A percentile compares a stretch with the other conserved stretches of the same genome.
Evolutionary conservation across 2,888 invertebrate genomes (phyloP).

Genomic region (Lomographa bimaculata): DNA sequence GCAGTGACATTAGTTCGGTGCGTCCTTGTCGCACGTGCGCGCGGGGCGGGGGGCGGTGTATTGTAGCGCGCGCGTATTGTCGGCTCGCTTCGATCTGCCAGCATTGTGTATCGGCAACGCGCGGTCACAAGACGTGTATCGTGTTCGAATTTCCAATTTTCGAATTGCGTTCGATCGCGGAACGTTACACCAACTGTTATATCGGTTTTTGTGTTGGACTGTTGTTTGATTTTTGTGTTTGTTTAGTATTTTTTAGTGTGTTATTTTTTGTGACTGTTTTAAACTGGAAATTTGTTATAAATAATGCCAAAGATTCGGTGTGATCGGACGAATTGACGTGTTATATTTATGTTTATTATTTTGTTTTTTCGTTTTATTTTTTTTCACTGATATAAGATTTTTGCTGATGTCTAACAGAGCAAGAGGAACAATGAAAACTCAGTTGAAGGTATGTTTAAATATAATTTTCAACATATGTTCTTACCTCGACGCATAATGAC

Average conservation of each 20-base stretch:
- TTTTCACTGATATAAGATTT: slow-evolving; percentile 40
- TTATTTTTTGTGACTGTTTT: slow-evolving; percentile 43
- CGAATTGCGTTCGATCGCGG: slow-evolving; percentile 64
- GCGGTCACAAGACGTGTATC: slow-evolving; percentile 61
- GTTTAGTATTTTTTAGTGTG: slow-evolving; percentile 46
- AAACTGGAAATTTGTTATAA: slow-evolving; percentile 41
- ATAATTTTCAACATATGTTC: no score
- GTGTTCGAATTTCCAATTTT: slow-evolving; percentile 48
- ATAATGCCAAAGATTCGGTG: slow-evolving; percentile 75
- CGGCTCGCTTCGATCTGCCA: slow-evolving; percentile 79
- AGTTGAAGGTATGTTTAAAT: slow-evolving; percentile 63
- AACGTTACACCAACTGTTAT: slow-evolving; percentile 51
- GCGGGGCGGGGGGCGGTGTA: slow-evolving; percentile 74
- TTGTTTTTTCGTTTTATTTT: slow-evolving; percentile 48
- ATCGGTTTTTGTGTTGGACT: slow-evolving; percentile 54
- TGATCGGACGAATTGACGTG: slow-evolving; percentile 67
- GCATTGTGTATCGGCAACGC: slow-evolving; percentile 78
- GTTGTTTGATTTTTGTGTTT: slow-evolving; percentile 50
- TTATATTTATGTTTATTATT: slow-evolving; percentile 51
- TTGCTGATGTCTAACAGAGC: slow-evolving; percentile 70
- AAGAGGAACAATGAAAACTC: slow-evolving; percentile 78
- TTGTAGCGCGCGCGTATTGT: slow-evolving; percentile 83
- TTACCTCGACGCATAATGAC: no score
- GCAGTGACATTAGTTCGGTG: slow-evolving; percentile 81
- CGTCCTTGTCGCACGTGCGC: slow-evolving; percentile 78